phyloP scores from a whole-genome alignment of 2,888 invertebrate genomes.

The Thera obeliscata region DNA sequence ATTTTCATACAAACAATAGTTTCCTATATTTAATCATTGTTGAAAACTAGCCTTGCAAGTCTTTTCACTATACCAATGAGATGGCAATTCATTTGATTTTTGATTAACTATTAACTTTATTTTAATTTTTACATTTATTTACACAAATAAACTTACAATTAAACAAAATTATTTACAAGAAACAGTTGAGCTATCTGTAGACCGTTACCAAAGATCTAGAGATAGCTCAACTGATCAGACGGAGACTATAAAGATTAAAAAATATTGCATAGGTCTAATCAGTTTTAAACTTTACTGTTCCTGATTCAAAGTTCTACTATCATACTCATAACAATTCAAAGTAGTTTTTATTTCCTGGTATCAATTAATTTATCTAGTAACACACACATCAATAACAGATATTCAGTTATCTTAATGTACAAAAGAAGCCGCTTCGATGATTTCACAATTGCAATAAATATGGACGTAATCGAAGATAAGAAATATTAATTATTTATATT shows the following conservation, averaged over 20 bases:
- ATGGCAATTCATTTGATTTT: too few species aligned
- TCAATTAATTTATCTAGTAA: slow-evolving; percentile 19
- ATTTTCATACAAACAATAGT: too few species aligned
- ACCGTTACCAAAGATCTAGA: too few species aligned
- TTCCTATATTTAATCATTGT: background rate
- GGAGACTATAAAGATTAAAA: background rate
- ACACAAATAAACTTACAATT: too few species aligned
- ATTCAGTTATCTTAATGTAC: slow-evolving; percentile 10
- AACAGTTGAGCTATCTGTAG: too few species aligned
- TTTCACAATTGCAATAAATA: slow-evolving; percentile 31
- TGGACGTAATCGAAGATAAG: slow-evolving; percentile 31
- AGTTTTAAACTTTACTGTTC: slow-evolving; percentile 6
- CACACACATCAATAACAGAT: slow-evolving; percentile 7
- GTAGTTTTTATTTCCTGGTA: slow-evolving; percentile 18
- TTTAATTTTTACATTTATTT: too few species aligned
- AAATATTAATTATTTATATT: background rate
- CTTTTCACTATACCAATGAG: too few species aligned
- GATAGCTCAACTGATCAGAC: too few species aligned
- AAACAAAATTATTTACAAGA: too few species aligned
- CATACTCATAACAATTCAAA: slow-evolving; percentile 11
- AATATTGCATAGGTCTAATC: background rate
- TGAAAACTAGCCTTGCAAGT: background rate
- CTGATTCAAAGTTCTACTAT: slow-evolving; percentile 7
- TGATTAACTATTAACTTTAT: too few species aligned
- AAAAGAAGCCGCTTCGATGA: slow-evolving; percentile 28